Evolutionary conservation across 2,797 vertebrate genomes (phyloP), one percentile per base, ranked within the genome.

Genomic region (Enteromius radiatus): DNA sequence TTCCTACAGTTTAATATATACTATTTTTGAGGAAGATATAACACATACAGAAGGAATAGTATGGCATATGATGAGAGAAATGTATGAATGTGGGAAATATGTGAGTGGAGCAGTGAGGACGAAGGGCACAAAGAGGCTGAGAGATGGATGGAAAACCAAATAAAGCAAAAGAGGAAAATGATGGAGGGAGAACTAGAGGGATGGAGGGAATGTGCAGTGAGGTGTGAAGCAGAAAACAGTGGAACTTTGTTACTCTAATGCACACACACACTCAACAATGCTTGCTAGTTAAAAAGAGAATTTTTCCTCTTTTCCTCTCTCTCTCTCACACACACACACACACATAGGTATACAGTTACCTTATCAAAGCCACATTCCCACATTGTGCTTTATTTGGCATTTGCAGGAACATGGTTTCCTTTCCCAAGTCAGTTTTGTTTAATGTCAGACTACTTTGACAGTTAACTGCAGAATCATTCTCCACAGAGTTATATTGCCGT

Each of bases 151-250:
- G 23, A 69, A 67, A 68, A 43, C 4, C 47, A 77, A 67, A 71
- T 31, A 76, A 45, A 70, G 7, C 26, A 28, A 47, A 0, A 70
- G 36, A 41, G 43, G 74, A 76, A 75, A 78, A 64, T n/a, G 49
- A 68, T 23, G 23, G 47, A 78, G 78, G 52, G 38, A 68, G 69
- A 69, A 33, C 5, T 17, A 63, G 77, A 80, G 45, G 38, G 76
- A 63, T 73, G 49, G 33, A 38, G 61, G 38, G 21, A 54, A 49
- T 76, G 80, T 80, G 73, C 78, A 82, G 61, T 69, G 78, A 79
- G 75, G 68, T 86, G 79, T 78, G 69, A 76, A 78, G 49, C 21
- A 78, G 68, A 79, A 78, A 84, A 86, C 85, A 86, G 82, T 78
- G 79, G 79, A 65, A 61, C 86, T 80, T 76, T 87, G 83, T 87